Evolutionary conservation across 2,888 invertebrate species (phyloP), one percentile per base, ranked within the genome.

Genomic region (Notodonta ziczac): DNA sequence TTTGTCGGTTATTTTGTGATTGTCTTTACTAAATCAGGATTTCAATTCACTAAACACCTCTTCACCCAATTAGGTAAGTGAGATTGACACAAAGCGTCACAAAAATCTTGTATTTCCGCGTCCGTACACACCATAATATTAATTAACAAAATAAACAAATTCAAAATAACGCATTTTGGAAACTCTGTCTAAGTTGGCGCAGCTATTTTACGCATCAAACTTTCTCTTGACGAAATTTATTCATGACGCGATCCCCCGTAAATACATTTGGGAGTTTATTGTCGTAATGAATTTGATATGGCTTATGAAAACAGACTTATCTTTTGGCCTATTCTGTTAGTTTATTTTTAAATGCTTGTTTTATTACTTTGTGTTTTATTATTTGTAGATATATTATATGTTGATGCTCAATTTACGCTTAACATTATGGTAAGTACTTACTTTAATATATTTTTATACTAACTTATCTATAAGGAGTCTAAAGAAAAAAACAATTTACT

Each of bases 281-380:
- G 91, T 92, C 84, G 87, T 93, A 92, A 92, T 92, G 91, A 93
- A 93, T 91, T 91, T 90, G 90, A 92, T 91, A 91, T 86, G 86
- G 89, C 83, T 89, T 89, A 90, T 88, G 87, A 87, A 88, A 89
- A 84, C 83, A 80, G 74, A 78, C 84, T 87, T 87, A 87, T 85
- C 85, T 83, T 76, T 66, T 77, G 76, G 73, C 67, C 67, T 74
- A 72, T 78, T 73, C 69, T 61, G 66, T 73, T 77, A 76, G 70
- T 77, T 72, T 72, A 70, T 72, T 78, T 81, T 73, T 67, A 70
- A 78, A 73, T 63, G 61, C 53, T 58, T 39, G 48, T 57, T 62
- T 59, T 55, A 59, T 58, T 59, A 56, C 13, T 44, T 68, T 66
- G 70, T 65, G 62, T 42, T 55, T 7, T 54, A 4, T 35, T 58